These are phyloP conservation scores for Myripristis jacobus DNA, from an alignment of 2,797 vertebrate species.

Conservation along the genomic window DNA sequence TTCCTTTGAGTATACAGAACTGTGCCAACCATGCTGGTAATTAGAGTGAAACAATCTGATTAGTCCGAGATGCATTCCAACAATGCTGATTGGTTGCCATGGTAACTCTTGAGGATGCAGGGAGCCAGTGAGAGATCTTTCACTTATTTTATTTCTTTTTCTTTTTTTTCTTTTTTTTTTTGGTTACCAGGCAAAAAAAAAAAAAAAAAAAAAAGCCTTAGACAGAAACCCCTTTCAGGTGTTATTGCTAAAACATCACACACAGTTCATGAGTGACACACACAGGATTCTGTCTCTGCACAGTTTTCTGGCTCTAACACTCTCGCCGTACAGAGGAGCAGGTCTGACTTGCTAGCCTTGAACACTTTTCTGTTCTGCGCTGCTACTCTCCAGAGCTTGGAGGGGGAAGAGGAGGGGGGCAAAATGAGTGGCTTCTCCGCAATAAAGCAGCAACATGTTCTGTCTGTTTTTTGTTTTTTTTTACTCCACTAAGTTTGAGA, in stretches of 20 bases:
- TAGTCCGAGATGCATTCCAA: constrained; percentile 40
- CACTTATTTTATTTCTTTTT: too few species aligned
- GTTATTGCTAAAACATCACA: constrained; percentile 43
- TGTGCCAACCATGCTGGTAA: constrained; percentile 30
- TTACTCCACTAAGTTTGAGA: constrained; percentile 4
- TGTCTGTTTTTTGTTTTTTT: constrained; percentile 17
- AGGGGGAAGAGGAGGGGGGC: too few species aligned
- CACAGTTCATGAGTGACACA: constrained; percentile 35
- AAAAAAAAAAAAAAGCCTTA: constrained; percentile 20
- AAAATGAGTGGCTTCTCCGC: constrained; percentile 22
- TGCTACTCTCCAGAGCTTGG: constrained; percentile 36
- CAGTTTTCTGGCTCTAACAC: not conserved
- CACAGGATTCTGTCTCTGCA: not conserved
- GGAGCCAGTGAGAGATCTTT: constrained; percentile 4
- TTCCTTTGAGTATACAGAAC: constrained; percentile 27
- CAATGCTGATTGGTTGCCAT: constrained; percentile 18
- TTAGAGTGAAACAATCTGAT: constrained; percentile 42
- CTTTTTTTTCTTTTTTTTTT: too few species aligned
- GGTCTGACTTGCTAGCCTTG: constrained; percentile 1
- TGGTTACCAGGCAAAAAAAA: too few species aligned
- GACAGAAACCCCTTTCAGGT: constrained; percentile 56
- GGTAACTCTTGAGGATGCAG: constrained; percentile 39
- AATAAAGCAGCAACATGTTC: constrained; percentile 15
- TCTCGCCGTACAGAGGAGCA: constrained; percentile 11
- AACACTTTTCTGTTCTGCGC: constrained; percentile 44